phyloP scores from a whole-genome alignment of 2,888 invertebrate species.

The Clitarchus hookeri region DNA sequence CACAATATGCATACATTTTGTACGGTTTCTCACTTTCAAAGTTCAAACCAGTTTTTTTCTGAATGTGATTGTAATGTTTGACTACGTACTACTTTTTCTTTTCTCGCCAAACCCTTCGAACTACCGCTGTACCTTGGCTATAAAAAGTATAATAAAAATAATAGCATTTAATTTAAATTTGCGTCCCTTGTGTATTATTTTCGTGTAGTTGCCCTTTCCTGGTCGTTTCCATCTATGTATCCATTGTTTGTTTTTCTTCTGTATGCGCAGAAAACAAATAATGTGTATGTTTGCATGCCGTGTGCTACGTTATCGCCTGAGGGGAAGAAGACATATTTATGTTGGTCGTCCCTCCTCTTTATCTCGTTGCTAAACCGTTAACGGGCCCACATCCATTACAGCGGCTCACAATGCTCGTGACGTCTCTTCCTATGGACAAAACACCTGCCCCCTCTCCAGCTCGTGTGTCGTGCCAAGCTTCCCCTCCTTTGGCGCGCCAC shows the following conservation, averaged over 20 bases:
- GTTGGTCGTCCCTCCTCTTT: background rate
- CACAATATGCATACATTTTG: no score
- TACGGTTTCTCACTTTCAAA: no score
- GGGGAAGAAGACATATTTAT: conserved; percentile 8
- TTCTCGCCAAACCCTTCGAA: no score
- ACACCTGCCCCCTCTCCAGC: background rate
- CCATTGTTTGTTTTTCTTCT: background rate
- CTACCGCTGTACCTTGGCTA: no score
- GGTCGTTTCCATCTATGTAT: background rate
- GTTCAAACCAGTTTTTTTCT: no score
- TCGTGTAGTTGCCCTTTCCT: background rate
- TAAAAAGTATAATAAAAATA: no score
- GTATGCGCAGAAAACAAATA: background rate
- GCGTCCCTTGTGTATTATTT: no score
- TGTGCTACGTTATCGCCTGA: background rate
- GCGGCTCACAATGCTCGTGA: background rate
- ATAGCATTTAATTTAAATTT: no score
- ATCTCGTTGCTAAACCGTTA: conserved; percentile 3
- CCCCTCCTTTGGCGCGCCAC: background rate
- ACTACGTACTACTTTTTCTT: no score
- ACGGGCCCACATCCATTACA: background rate
- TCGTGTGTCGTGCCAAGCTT: background rate
- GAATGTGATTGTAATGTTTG: no score
- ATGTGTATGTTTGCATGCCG: background rate
- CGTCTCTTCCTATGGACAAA: background rate